phyloP scores from a whole-genome alignment of 2,888 invertebrate genomes.

The Himalopsyche anomala region DNA sequence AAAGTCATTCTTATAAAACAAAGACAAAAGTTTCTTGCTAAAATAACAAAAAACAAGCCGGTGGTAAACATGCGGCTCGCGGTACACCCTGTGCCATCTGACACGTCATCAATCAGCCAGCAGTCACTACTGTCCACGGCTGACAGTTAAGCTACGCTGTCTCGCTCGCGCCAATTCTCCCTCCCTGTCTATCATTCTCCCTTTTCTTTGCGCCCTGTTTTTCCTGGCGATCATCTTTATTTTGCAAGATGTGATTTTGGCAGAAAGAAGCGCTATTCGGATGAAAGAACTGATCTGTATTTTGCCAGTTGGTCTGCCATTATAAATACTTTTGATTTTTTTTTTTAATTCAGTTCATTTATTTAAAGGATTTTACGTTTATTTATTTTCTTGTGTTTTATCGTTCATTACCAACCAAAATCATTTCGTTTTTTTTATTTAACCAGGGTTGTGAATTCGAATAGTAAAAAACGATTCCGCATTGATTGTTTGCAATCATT shows the following conservation, averaged over 20 bases:
- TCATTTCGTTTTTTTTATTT: no score
- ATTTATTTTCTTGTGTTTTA: no score
- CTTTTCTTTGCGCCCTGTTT: conserved; percentile 3
- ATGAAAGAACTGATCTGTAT: background rate
- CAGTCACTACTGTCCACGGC: conserved; percentile 56
- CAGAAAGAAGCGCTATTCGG: background rate
- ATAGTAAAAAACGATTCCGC: no score
- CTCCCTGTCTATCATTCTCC: conserved; percentile 9
- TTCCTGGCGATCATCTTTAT: conserved; percentile 1
- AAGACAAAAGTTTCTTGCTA: background rate
- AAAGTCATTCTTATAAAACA: background rate
- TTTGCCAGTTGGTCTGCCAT: background rate
- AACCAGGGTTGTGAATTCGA: no score
- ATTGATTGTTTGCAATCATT: no score
- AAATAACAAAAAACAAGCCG: background rate
- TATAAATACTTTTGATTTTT: background rate
- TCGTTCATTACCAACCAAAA: no score
- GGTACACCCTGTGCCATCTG: conserved; percentile 25
- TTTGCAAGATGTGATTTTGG: conserved; percentile 26
- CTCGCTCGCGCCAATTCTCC: conserved; percentile 1
- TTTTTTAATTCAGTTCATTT: background rate
- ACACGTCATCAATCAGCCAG: conserved; percentile 60
- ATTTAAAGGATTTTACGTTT: no score
- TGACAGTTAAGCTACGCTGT: conserved; percentile 34
- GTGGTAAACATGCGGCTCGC: conserved; percentile 11